A percentile compares a stretch with the other conserved stretches of the same genome.
Evolutionary conservation across 53 echinoderm and acorn worm species (phyloP).

Genomic region (Patiria pectinifera): DNA sequence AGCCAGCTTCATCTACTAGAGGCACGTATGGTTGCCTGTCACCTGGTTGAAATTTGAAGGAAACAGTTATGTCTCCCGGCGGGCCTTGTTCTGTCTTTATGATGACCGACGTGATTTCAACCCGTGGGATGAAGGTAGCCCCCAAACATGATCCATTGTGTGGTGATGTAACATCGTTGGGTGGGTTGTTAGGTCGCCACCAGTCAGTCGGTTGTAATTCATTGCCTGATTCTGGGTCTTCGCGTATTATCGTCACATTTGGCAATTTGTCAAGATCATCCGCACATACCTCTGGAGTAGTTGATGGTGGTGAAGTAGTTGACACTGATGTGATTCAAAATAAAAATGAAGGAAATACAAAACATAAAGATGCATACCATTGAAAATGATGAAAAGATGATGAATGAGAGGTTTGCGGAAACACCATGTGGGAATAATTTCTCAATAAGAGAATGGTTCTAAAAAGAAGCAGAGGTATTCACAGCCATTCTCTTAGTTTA

Average conservation of each 20-base stretch:
- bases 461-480: no score
- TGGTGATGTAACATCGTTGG: neutral
- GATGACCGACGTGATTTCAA: conserved; percentile 8
- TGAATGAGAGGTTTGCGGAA: no score
- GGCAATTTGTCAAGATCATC: neutral
- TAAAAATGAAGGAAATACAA: neutral
- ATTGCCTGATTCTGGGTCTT: neutral
- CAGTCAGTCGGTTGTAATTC: neutral
- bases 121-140: neutral
- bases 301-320: neutral
- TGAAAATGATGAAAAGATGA: neutral
- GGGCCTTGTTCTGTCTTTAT: neutral
- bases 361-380: neutral
- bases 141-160: neutral
- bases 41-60: conserved; percentile 14
- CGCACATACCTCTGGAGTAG: conserved; percentile 20
- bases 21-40: neutral
- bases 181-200: neutral
- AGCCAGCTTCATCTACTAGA: neutral
- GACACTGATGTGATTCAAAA: neutral
- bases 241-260: neutral
- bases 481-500: no score
- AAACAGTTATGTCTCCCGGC: neutral
- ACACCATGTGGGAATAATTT: no score
- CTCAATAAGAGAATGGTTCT: no score